These are phyloP conservation scores for Cataglyphis albicans DNA, from an alignment of 2,888 invertebrate species.

Conservation along the genomic window DNA sequence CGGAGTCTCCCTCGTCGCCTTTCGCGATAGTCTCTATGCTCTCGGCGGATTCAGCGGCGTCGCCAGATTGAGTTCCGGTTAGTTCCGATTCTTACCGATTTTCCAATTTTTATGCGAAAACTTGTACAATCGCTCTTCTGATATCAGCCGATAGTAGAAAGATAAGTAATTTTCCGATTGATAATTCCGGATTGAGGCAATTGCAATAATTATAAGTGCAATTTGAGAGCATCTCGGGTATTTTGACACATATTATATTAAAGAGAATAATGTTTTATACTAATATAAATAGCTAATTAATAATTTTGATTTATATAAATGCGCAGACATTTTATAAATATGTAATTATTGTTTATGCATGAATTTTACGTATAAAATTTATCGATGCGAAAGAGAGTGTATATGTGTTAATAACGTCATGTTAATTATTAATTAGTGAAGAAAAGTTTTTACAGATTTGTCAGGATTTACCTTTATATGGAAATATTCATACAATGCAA, in stretches of 20 bases:
- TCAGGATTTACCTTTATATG: slow-evolving; percentile 8
- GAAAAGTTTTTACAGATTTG: neutral
- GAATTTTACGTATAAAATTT: neutral
- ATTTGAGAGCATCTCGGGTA: neutral
- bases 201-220: neutral
- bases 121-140: neutral
- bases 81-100: neutral
- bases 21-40: slow-evolving; percentile 90
- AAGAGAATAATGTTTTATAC: neutral
- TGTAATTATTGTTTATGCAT: neutral
- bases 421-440: slow-evolving; percentile 24
- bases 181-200: neutral
- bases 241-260: neutral
- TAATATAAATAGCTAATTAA: neutral
- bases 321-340: neutral
- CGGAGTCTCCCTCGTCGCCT: slow-evolving; percentile 91
- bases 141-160: neutral
- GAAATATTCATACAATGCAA: neutral
- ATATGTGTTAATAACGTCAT: neutral
- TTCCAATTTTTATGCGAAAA: neutral
- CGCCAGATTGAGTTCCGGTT: slow-evolving; percentile 89
- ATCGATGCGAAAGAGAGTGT: neutral
- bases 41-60: slow-evolving; percentile 94
- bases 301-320: neutral
- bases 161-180: neutral